Percentiles rank a stretch among this genome's conserved stretches.
These are phyloP conservation scores for Morpho deidamia DNA, from an alignment of 2,888 invertebrate genomes.

Conservation along the genomic window DNA sequence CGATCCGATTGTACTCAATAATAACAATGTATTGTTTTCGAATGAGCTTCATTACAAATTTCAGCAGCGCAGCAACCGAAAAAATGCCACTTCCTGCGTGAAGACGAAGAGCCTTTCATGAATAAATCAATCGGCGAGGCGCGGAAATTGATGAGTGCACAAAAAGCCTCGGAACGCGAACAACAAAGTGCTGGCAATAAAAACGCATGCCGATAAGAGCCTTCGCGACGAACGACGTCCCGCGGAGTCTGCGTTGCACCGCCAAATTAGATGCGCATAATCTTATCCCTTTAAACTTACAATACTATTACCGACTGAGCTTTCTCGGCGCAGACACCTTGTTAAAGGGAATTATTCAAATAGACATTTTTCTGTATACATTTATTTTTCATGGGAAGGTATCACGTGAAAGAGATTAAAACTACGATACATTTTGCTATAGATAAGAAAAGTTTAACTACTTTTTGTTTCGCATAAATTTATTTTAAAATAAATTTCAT, in stretches of 20 bases:
- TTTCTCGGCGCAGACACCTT: conserved; percentile 25
- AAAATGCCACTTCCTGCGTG: conserved; percentile 73
- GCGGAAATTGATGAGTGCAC: conserved; percentile 74
- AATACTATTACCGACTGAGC: conserved; percentile 25
- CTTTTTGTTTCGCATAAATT: too few relatives aligned
- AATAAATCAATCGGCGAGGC: conserved; percentile 74
- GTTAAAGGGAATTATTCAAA: conserved; percentile 22
- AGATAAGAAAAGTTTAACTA: too few relatives aligned
- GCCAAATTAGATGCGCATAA: conserved; percentile 75
- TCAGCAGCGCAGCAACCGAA: conserved; percentile 58
- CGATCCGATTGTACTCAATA: conserved; percentile 36
- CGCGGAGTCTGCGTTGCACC: conserved; percentile 41
- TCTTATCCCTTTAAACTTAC: conserved; percentile 37
- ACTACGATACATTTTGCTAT: too few relatives aligned
- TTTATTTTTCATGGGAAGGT: too few relatives aligned
- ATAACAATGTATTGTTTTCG: conserved; percentile 74
- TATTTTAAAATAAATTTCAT: too few relatives aligned
- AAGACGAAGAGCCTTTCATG: conserved; percentile 66
- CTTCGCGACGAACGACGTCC: conserved; percentile 37
- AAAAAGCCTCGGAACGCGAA: conserved; percentile 65
- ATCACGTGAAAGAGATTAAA: too few relatives aligned
- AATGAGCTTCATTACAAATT: conserved; percentile 74
- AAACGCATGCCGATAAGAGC: conserved; percentile 60
- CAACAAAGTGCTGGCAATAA: conserved; percentile 72
- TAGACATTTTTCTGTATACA: conserved; percentile 8